Conservation (phyloP, 2,888 invertebrate genomes). For the Athalia cordata region DNA sequence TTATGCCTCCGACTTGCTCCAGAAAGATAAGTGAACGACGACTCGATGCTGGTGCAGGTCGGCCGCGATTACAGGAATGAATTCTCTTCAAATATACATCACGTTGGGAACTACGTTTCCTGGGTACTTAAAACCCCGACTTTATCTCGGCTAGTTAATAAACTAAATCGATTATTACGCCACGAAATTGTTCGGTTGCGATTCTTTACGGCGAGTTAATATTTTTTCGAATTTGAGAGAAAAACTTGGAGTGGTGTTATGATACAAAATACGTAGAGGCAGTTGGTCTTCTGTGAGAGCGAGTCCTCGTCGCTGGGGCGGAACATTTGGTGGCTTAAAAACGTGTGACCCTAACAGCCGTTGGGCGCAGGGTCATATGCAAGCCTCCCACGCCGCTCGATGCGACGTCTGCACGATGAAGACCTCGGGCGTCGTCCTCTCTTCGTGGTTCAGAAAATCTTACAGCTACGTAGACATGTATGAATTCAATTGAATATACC, state of each 20-base stretch:
- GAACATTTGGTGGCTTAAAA: slow-evolving; percentile 41
- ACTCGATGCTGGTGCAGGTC: slow-evolving; percentile 9
- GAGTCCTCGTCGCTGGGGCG: slow-evolving; percentile 15
- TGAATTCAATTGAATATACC: not conserved
- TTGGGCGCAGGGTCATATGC: slow-evolving; percentile 24
- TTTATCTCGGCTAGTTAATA: too few species aligned
- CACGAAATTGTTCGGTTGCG: too few species aligned
- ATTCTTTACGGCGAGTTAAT: not conserved
- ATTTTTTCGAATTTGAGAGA: not conserved
- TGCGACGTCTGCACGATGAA: not conserved
- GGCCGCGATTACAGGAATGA: not conserved
- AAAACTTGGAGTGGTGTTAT: not conserved
- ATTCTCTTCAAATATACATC: not conserved
- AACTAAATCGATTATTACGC: too few species aligned
- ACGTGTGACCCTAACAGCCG: slow-evolving; percentile 40
- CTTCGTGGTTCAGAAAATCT: too few species aligned
- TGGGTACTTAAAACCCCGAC: not conserved
- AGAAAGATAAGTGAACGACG: slow-evolving; percentile 24
- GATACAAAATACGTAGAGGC: too few species aligned
- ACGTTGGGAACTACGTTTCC: not conserved
- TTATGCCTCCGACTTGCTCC: slow-evolving; percentile 22
- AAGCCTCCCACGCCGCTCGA: slow-evolving; percentile 28
- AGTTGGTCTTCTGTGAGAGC: not conserved
- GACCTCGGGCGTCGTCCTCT: slow-evolving; percentile 1
- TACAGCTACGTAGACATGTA: too few species aligned